These are phyloP conservation scores for Pseudochromis fuscus DNA, from an alignment of 2,797 vertebrate genomes.

Conservation along the genomic window DNA sequence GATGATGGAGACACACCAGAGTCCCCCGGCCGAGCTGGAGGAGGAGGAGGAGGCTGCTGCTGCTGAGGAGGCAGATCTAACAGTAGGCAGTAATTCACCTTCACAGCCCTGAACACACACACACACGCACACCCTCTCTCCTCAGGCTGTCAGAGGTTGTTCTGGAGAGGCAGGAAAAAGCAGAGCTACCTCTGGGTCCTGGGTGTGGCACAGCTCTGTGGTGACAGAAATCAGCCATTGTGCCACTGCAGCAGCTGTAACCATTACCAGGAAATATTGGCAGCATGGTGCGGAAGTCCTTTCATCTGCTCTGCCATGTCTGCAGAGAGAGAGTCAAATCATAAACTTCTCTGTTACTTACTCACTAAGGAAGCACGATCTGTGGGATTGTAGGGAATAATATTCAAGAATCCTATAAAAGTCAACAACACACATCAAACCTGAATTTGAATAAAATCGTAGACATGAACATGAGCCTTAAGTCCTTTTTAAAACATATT, in stretches of 20 bases:
- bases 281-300: slow-evolving; percentile 14
- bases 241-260: slow-evolving; percentile 17
- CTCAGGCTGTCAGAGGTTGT: not conserved
- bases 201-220: slow-evolving; percentile 43
- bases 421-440: too few species aligned
- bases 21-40: slow-evolving; percentile 30
- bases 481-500: too few species aligned
- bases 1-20: slow-evolving; percentile 54
- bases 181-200: not conserved
- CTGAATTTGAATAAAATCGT: too few species aligned
- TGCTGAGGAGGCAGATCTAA: slow-evolving; percentile 45
- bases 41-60: too few species aligned
- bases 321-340: not conserved
- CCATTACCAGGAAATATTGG: slow-evolving; percentile 34
- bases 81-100: slow-evolving; percentile 41
- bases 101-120: not conserved
- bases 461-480: too few species aligned
- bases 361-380: too few species aligned
- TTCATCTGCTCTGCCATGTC: not conserved
- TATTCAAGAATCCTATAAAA: too few species aligned
- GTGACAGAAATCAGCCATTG: not conserved
- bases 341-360: not conserved
- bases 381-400: too few species aligned
- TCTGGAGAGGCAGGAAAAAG: not conserved
- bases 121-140: not conserved